A percentile compares a stretch with the other conserved stretches of the same genome.
Conservation (phyloP, 2,797 vertebrate genomes). For the Channallabes apus region DNA sequence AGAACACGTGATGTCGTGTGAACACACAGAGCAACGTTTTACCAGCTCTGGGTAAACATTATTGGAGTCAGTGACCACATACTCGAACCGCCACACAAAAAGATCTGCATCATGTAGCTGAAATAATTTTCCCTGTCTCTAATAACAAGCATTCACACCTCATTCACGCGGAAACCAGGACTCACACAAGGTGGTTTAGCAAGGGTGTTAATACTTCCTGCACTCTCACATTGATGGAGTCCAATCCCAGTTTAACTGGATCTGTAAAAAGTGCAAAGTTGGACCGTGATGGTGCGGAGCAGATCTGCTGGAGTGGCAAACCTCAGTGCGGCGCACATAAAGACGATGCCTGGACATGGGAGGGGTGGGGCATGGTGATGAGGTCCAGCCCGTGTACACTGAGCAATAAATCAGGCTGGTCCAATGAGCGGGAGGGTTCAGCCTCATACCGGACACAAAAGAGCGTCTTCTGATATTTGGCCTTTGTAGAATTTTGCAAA, state of each 20-base stretch:
- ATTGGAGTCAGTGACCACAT: too few relatives aligned
- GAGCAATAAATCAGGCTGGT: not conserved
- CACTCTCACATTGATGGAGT: not conserved
- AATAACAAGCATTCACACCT: too few relatives aligned
- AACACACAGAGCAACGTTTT: too few relatives aligned
- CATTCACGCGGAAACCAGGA: too few relatives aligned
- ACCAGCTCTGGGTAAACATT: too few relatives aligned
- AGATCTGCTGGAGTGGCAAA: not conserved
- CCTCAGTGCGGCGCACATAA: not conserved
- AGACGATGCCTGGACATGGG: not conserved
- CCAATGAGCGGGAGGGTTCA: not conserved
- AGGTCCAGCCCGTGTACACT: not conserved
- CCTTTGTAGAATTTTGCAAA: not conserved
- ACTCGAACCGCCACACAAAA: too few relatives aligned
- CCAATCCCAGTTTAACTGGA: not conserved
- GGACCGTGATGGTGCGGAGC: not conserved
- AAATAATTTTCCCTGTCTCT: too few relatives aligned
- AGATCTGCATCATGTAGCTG: too few relatives aligned
- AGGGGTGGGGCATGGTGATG: not conserved
- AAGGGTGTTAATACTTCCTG: not conserved
- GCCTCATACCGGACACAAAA: not conserved
- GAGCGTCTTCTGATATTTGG: not conserved
- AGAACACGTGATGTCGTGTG: too few relatives aligned
- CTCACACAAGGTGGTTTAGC: not conserved
- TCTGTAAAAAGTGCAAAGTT: not conserved